Evolutionary conservation across 1,140 invertebrate genomes (phyloP), one percentile per base, ranked within the genome.

Genomic region (Drosophila lacertosa): DNA sequence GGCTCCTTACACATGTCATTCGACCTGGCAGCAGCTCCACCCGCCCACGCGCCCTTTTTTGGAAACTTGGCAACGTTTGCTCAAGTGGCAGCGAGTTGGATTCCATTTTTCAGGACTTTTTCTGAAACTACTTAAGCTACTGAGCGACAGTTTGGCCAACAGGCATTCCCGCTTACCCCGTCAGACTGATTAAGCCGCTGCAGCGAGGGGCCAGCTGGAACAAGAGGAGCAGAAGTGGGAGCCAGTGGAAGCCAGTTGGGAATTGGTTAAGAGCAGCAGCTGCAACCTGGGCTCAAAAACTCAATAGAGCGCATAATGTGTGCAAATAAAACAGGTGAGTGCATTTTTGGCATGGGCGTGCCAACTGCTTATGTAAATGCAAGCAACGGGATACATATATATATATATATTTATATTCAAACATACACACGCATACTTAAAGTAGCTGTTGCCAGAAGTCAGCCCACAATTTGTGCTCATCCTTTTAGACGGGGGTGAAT

Each of bases 261-360:
- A 32, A 5, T 16, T 24, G n/a, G 26, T 26, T 2, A 15, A 3
- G 33, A 24, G 58, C 5, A 2, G 29, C 24, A 39, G 39, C 33
- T 35, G 60, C 9, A 50, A 39, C 10, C 42, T 29, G 51, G 50
- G 69, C 57, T 64, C 69, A 45, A 47, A 32, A 33, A 80, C 48
- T 73, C 82, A 88, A 86, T 86, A 74, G 81, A 86, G 82, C 75
- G 81, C 58, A 86, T 86, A 88, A 86, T 86, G 66, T 77, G 72
- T 51, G 74, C 77, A 86, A 86, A 86, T 86, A 81, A 88, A 77
- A 88, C 70, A 86, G 81, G 81, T 88, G 82, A 58, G 68, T 77
- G 77, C 64, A 54, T 65, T 51, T 57, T 59, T 20, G 71, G 37
- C 60, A 44, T 20, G 9, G 35, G 44, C 3, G 24, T 0, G 16